Base-by-base conservation (phyloP, 23 tunicate species). In the Trididemnum clinides region DNA sequence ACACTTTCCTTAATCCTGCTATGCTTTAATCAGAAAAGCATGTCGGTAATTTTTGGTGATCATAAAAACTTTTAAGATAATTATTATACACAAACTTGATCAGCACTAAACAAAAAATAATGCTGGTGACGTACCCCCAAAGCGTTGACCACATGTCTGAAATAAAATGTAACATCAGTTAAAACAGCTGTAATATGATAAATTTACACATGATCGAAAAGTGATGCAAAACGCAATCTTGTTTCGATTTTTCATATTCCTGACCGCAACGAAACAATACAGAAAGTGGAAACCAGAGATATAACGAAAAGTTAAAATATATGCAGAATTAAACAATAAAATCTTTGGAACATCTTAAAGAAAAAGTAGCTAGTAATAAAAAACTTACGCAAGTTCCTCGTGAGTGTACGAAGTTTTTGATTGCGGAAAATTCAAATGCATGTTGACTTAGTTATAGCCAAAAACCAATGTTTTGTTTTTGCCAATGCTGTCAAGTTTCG, bases 141-240 rank as follows among this genome's bases (percentile, higher is more conserved):
- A 0, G 88, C 88, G 18, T 63, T 66, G 63, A 64, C 29, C 23
- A 85, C 82, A 32, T 66, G 75, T 6, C 75, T 66, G 75, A 66
- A 66, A 66, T 2, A 66, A 28, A 66, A 28, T n/a, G 3, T 10
- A 59, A 12, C 66, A 10, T 7, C 15, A 15, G 25, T 4, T 59
- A n/a, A 4, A 59, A 59, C 20, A n/a, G 5, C 15, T n/a, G n/a
- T 4, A 70, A 70, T 5, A 70, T 27, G 19, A 63, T 33, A 70
- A 27, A 70, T n/a, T 32, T 27, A 32, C n/a, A n/a, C n/a, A n/a
- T n/a, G n/a, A n/a, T n/a, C n/a, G n/a, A n/a, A n/a, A n/a, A n/a
- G n/a, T n/a, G n/a, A n/a, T n/a, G n/a, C n/a, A n/a, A n/a, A n/a
- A n/a, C n/a, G n/a, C n/a, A n/a, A n/a, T n/a, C n/a, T n/a, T n/a